Evolutionary conservation across 2,797 vertebrate genomes (phyloP).

Genomic region (Atherinosoma microstoma): DNA sequence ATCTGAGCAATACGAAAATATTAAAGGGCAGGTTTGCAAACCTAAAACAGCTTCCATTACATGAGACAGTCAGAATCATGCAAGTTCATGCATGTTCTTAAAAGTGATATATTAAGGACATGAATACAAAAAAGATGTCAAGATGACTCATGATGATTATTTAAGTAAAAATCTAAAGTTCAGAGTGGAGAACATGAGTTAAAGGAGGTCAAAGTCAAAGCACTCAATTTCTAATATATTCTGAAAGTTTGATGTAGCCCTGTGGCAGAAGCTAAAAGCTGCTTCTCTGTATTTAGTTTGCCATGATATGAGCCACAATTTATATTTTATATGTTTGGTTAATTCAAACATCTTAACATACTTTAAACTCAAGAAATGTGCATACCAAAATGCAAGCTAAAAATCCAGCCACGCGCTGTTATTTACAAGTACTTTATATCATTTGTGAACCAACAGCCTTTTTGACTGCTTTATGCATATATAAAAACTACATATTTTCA

Average conservation of each 20-base stretch:
- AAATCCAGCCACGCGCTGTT: no score
- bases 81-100: not conserved
- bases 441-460: no score
- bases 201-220: not conserved
- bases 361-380: no score
- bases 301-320: constrained; percentile 21
- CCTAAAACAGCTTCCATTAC: no score
- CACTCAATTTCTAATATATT: not conserved
- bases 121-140: not conserved
- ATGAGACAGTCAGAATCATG: no score
- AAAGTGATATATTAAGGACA: not conserved
- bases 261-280: not conserved
- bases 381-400: no score
- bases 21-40: no score
- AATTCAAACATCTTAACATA: constrained; percentile 1
- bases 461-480: no score
- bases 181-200: not conserved
- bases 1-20: not conserved
- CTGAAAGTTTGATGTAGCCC: not conserved
- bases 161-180: not conserved
- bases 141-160: not conserved
- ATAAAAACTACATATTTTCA: no score
- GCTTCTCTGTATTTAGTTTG: not conserved
- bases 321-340: not conserved
- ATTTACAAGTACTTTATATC: no score